Percentiles rank a stretch among this genome's conserved stretches.
phyloP scores from a whole-genome alignment of 1,140 invertebrate genomes.

The Phocides pigmalion region DNA sequence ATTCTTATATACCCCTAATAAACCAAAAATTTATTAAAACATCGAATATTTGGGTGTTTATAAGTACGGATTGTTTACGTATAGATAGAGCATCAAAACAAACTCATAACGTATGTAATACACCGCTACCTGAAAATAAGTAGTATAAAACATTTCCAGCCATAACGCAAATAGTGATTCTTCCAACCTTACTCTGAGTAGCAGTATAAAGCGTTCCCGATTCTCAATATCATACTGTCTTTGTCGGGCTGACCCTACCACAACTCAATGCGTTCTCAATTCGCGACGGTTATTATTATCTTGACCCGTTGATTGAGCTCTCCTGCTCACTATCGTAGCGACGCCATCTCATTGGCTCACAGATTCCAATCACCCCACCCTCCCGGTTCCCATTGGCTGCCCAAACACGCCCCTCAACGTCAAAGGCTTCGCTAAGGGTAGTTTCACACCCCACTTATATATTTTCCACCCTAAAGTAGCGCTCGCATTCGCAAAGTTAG shows the following conservation, averaged over 20 bases:
- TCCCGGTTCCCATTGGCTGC: slow-evolving; percentile 58
- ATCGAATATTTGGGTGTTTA: too few relatives aligned
- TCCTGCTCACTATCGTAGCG: slow-evolving; percentile 64
- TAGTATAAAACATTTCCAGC: slow-evolving; percentile 16
- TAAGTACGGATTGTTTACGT: not conserved
- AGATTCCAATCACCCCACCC: slow-evolving; percentile 65
- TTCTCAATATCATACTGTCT: slow-evolving; percentile 73
- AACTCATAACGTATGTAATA: not conserved
- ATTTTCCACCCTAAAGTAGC: slow-evolving; percentile 76
- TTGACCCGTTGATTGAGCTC: slow-evolving; percentile 80
- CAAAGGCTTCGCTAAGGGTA: slow-evolving; percentile 74
- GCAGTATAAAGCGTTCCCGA: slow-evolving; percentile 48
- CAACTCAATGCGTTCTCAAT: slow-evolving; percentile 80
- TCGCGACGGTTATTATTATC: slow-evolving; percentile 80
- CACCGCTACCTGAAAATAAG: not conserved
- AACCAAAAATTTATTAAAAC: too few relatives aligned
- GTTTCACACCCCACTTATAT: slow-evolving; percentile 78
- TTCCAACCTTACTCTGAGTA: slow-evolving; percentile 20
- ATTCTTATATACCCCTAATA: too few relatives aligned
- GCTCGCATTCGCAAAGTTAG: slow-evolving; percentile 72
- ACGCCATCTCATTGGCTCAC: slow-evolving; percentile 62
- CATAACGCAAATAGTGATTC: slow-evolving; percentile 14
- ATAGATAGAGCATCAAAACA: not conserved
- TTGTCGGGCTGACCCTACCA: slow-evolving; percentile 77
- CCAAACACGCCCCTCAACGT: slow-evolving; percentile 66